Conservation (phyloP, 2,888 invertebrate species). For the Melanostoma mellinum region DNA sequence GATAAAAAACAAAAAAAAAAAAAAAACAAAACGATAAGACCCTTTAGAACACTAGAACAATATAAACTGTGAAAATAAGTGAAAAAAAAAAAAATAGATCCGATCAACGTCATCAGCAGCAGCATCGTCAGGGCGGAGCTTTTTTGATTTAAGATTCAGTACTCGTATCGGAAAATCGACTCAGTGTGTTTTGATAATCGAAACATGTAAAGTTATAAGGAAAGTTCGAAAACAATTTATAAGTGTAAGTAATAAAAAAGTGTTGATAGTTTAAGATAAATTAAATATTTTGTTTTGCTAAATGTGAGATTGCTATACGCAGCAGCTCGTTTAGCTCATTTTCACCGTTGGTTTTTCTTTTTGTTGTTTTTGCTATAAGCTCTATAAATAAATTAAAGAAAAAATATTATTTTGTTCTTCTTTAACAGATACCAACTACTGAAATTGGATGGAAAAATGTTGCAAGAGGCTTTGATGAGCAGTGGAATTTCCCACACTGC, state of each 20-base stretch:
- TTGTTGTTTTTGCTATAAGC: neutral
- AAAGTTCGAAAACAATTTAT: neutral
- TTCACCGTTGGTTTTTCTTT: neutral
- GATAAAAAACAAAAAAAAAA: too few species aligned
- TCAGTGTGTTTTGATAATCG: too few species aligned
- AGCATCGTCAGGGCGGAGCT: too few species aligned
- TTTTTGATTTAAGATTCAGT: too few species aligned
- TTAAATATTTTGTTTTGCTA: neutral
- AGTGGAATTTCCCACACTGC: slow-evolving; percentile 38
- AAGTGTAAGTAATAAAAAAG: neutral
- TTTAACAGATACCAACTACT: slow-evolving; percentile 35
- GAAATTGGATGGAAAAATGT: slow-evolving; percentile 30
- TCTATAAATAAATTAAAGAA: slow-evolving; percentile 1
- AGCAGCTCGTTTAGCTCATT: neutral
- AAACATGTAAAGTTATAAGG: neutral
- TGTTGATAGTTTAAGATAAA: neutral
- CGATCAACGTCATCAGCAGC: too few species aligned
- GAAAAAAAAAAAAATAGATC: too few species aligned
- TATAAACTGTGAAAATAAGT: too few species aligned
- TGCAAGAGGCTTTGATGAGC: slow-evolving; percentile 12
- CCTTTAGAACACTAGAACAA: too few species aligned
- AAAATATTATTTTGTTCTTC: neutral
- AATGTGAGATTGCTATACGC: neutral
- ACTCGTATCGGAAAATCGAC: too few species aligned
- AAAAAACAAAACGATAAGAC: too few species aligned